Percentiles rank a stretch among this genome's conserved stretches.
These are phyloP conservation scores for Dendrolimus punctatus DNA, from an alignment of 1,140 invertebrate genomes.

Conservation along the genomic window DNA sequence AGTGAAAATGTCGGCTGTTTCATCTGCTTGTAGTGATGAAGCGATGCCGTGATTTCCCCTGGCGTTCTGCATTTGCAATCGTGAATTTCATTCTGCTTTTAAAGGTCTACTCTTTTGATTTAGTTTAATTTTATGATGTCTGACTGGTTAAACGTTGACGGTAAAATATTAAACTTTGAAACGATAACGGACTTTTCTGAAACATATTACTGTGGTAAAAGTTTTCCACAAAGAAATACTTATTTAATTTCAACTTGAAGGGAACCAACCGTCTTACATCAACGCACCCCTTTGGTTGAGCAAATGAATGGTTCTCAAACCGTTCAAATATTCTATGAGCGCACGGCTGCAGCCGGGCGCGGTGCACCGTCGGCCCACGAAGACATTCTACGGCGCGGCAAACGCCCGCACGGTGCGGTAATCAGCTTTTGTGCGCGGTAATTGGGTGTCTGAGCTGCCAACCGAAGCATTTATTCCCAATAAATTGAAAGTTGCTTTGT, in stretches of 20 bases:
- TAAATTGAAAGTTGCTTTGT: constrained; percentile 69
- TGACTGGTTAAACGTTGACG: too few relatives aligned
- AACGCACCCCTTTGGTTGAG: constrained; percentile 31
- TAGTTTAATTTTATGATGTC: too few relatives aligned
- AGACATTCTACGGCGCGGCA: constrained; percentile 10
- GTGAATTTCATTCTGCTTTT: background rate
- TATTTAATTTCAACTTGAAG: constrained; percentile 39
- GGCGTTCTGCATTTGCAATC: background rate
- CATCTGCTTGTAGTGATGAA: background rate
- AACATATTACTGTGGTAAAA: too few relatives aligned
- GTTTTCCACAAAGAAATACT: constrained; percentile 3
- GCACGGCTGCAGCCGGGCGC: constrained; percentile 14
- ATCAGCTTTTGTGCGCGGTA: constrained; percentile 69
- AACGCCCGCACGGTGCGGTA: constrained; percentile 53
- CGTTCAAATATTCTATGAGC: constrained; percentile 49
- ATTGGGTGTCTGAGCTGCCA: constrained; percentile 70
- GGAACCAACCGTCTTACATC: constrained; percentile 17
- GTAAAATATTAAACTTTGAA: too few relatives aligned
- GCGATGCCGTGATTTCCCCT: background rate
- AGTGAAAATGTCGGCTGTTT: too few relatives aligned
- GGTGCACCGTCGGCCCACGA: constrained; percentile 25
- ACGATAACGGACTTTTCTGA: too few relatives aligned
- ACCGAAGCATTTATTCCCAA: constrained; percentile 67
- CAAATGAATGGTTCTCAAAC: constrained; percentile 52
- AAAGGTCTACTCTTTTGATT: background rate